Base-by-base conservation (phyloP, 2,797 vertebrate genomes). In the Sus cebifrons region DNA sequence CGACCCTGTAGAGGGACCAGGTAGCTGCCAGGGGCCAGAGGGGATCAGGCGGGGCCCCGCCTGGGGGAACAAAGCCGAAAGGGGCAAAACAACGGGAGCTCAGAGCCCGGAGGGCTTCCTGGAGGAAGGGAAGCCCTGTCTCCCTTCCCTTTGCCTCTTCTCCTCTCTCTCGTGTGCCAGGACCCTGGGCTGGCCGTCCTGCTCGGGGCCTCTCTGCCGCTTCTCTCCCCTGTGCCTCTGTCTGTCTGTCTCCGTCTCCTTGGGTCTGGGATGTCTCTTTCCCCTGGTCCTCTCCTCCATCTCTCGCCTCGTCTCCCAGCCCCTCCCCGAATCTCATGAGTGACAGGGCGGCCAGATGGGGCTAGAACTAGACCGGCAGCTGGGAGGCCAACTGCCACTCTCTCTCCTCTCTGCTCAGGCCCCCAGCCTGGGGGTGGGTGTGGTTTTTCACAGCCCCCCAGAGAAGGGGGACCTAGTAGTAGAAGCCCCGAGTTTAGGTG, bases 401-500 rank as follows among this genome's bases (percentile, higher is more conserved):
- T 79, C 15, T n/a, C 32, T 64, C 56, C 40, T 18, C 64, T 18
- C 71, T 12, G 21, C n/a, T 16, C 0, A 0, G 21, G 52, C 20
- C 20, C 3, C 75, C 75, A 9, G 6, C 44, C 32, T 7, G 36
- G 40, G 23, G 21, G 3, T 4, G 21, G 58, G 14, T 25, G 49
- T 3, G 3, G 11, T 23, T n/a, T 17, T 12, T n/a, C 73, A 27
- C 36, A 15, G 86, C n/a, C 82, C 40, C 29, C 1, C 0, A 0
- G 56, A 40, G 40, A n/a, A 56, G 25, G 49, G 40, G 32, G 10
- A 15, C 67, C n/a, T 77, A 5, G 7, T 16, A 3, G 17, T 10
- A 0, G 3, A 15, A 32, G 21, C 20, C 44, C 32, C 6, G n/a
- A 40, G 6, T 6, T 27, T 27, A 7, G 56, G 1, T 58, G 25